Base-by-base conservation (phyloP, 2,797 vertebrate genomes). In the Pangasius mekongensis region DNA sequence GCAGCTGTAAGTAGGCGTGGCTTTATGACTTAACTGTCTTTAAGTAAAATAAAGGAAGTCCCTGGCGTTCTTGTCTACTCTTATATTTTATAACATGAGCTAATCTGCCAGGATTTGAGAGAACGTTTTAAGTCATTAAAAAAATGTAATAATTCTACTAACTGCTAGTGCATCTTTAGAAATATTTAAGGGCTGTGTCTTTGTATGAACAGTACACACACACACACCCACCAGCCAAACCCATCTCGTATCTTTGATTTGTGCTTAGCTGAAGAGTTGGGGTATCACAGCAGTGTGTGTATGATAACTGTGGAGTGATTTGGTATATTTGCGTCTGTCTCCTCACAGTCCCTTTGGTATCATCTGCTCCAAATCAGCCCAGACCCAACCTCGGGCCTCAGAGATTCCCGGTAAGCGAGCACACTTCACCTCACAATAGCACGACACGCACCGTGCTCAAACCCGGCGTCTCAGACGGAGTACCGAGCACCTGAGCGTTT, bases 401-500 rank as follows among this genome's bases (percentile, higher is more conserved):
- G 96, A 98, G 98, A 96, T 99, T 99, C 95, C 97, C 97, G 43
- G 99, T 99, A 96, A 99, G 98, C 98, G 97, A 96, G 96, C 93
- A 94, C 94, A 93, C 91, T 85, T 94, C 94, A 90, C 89, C 92
- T 60, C 92, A 83, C 13, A 20, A 9, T 6, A 7, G 5, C 43
- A 47, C 71, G 1, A 47, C 73, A n/a, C 43, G 7, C 66, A n/a
- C 0, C 9, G 22, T 9, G 22, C 1, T 62, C 22, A n/a, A 11
- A 36, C 67, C 9, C 16, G 0, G 4, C 20, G 4, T 36, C 66
- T 69, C 66, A 3, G 36, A 7, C 16, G 13, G 66, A 69, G 66
- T 33, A 58, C 56, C 20, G n/a, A 18, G 14, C 20, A 4, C 47
- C 52, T 22, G 76, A 9, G 3, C 30, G 3, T 56, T 22, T 30